Conservation (phyloP, 2,113 vertebrate genomes). For the Dromaius novaehollandiae region DNA sequence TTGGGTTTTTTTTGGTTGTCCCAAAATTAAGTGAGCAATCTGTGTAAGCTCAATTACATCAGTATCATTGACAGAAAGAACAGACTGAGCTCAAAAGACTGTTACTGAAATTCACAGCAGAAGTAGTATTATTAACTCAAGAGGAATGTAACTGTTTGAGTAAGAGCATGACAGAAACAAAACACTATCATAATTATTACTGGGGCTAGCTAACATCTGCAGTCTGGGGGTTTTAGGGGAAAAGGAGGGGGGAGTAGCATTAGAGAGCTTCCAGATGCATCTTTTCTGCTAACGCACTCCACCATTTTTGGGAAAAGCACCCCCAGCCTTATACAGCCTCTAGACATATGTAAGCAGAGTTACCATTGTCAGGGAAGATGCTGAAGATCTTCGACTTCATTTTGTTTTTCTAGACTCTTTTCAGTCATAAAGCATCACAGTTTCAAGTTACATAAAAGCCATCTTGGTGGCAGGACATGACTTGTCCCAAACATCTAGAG, state of each 20-base stretch:
- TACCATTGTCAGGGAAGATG: background rate
- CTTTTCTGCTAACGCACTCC: background rate
- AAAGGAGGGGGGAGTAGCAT: background rate
- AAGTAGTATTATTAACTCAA: background rate
- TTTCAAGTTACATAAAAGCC: background rate
- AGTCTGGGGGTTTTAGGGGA: accelerated
- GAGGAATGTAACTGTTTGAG: background rate
- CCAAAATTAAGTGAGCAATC: background rate
- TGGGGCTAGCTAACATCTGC: background rate
- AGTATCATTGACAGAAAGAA: background rate
- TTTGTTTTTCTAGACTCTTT: background rate
- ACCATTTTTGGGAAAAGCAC: background rate
- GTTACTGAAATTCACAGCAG: background rate
- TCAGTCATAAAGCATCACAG: background rate
- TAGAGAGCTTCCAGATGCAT: background rate
- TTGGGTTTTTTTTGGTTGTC: background rate
- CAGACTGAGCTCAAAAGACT: background rate
- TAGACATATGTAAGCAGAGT: background rate
- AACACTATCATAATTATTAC: background rate
- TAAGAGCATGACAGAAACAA: background rate
- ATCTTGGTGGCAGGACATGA: background rate
- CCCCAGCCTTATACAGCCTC: background rate
- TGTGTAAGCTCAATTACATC: background rate
- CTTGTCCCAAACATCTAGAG: background rate
- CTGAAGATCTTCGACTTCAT: background rate